A percentile compares a stretch with the other conserved stretches of the same genome.
Conservation (phyloP, 2,113 vertebrate species). For the Stomatorhinus ivindoensis region DNA sequence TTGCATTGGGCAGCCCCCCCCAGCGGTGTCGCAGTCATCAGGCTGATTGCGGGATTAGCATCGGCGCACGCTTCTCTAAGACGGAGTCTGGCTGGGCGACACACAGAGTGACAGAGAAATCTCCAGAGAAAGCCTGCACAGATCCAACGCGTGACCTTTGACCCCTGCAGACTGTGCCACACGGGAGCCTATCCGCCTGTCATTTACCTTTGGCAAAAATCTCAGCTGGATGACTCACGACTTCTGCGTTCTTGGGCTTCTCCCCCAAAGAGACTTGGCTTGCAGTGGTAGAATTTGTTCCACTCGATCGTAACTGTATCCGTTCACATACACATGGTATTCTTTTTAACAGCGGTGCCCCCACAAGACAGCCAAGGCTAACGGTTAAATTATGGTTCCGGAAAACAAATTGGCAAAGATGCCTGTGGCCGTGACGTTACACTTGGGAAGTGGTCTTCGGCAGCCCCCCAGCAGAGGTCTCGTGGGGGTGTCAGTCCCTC, state of each 20-base stretch:
- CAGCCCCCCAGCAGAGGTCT: background rate
- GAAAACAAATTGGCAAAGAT: background rate
- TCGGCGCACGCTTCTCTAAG: background rate
- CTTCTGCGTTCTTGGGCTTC: background rate
- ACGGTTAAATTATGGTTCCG: background rate
- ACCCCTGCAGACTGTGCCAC: background rate
- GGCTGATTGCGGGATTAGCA: background rate
- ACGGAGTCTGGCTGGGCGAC: background rate
- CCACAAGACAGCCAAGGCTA: background rate
- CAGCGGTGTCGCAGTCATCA: background rate
- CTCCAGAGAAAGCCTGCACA: background rate
- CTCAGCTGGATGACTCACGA: background rate
- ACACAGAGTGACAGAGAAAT: background rate
- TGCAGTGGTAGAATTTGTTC: background rate
- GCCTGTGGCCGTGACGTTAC: background rate
- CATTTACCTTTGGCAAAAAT: background rate
- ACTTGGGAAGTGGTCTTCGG: background rate
- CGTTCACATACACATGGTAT: background rate
- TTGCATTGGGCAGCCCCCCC: background rate
- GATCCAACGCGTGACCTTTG: background rate
- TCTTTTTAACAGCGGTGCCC: background rate
- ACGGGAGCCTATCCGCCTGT: background rate
- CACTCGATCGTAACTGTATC: background rate
- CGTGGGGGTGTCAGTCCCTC: background rate
- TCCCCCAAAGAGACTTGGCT: background rate